phyloP scores from a whole-genome alignment of 1,140 invertebrate genomes.

The Lepeophtheirus salmonis region DNA sequence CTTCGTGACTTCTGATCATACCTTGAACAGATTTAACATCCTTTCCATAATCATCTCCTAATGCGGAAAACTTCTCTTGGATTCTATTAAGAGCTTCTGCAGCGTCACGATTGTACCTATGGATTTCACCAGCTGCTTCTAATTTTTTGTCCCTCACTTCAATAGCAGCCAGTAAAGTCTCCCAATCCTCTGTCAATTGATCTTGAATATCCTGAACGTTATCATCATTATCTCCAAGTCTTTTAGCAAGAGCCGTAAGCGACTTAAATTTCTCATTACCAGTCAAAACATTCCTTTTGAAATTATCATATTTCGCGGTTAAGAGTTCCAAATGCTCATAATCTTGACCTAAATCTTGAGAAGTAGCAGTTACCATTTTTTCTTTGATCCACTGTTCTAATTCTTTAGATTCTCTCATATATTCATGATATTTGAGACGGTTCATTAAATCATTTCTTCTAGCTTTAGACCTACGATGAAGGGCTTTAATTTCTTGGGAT shows the following conservation, averaged over 20 bases:
- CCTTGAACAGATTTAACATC: background rate
- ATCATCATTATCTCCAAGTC: conserved; percentile 56
- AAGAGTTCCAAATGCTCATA: conserved; percentile 79
- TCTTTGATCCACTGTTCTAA: conserved; percentile 86
- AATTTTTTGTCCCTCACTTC: conserved; percentile 63
- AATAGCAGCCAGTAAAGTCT: conserved; percentile 62
- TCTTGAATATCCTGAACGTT: conserved; percentile 1
- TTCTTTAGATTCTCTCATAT: conserved; percentile 63
- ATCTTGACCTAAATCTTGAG: conserved; percentile 91
- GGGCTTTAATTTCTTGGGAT: conserved; percentile 51
- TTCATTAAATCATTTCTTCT: conserved; percentile 68
- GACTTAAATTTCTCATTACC: conserved; percentile 79
- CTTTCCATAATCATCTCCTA: background rate
- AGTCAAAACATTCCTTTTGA: conserved; percentile 73
- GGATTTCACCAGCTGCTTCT: conserved; percentile 80
- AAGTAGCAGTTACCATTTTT: conserved; percentile 67
- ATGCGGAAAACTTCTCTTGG: conserved; percentile 36
- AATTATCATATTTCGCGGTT: conserved; percentile 83
- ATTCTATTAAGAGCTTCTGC: conserved; percentile 76
- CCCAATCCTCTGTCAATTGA: conserved; percentile 53
- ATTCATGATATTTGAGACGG: conserved; percentile 76
- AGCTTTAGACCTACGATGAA: conserved; percentile 56
- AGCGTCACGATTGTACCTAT: conserved; percentile 87
- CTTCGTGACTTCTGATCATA: conserved; percentile 43
- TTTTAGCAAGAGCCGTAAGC: conserved; percentile 74